phyloP scores from a whole-genome alignment of 1,140 invertebrate species.

The Zaprionus africanus region DNA sequence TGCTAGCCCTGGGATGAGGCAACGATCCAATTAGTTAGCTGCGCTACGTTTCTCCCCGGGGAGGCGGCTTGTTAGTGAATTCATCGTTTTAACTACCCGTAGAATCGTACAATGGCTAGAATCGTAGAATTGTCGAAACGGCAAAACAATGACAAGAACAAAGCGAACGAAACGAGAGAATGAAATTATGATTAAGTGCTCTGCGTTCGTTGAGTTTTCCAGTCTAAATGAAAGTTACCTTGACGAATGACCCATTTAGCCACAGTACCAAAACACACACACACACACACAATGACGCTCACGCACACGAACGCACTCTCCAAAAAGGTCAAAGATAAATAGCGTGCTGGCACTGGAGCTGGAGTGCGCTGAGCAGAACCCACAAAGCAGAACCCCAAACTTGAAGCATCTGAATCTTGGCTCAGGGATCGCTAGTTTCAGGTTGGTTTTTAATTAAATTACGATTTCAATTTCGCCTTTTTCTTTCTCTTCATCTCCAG shows the following conservation, averaged over 20 bases:
- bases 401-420: constrained; percentile 27
- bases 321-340: constrained; percentile 78
- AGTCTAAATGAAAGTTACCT: constrained; percentile 83
- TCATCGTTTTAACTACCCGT: constrained; percentile 47
- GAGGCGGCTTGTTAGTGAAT: constrained; percentile 52
- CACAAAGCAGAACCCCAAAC: constrained; percentile 50
- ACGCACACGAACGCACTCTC: constrained; percentile 10
- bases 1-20: constrained; percentile 4
- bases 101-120: constrained; percentile 13
- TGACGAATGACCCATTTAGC: constrained; percentile 82
- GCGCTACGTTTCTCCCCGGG: constrained; percentile 35
- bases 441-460: constrained; percentile 44
- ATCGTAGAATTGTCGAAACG: constrained; percentile 11
- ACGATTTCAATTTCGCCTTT: constrained; percentile 37
- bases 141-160: constrained; percentile 73
- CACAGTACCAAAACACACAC: constrained; percentile 67
- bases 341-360: constrained; percentile 32
- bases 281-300: constrained; percentile 5
- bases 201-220: constrained; percentile 69
- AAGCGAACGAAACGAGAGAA: constrained; percentile 56
- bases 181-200: constrained; percentile 78
- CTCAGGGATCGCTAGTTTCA: constrained; percentile 25
- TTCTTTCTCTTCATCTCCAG: neutral
- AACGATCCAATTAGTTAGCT: constrained; percentile 46
- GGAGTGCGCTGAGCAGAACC: constrained; percentile 31